Conservation (phyloP, 2,797 vertebrate species). For the Emydoidea blandingii region DNA sequence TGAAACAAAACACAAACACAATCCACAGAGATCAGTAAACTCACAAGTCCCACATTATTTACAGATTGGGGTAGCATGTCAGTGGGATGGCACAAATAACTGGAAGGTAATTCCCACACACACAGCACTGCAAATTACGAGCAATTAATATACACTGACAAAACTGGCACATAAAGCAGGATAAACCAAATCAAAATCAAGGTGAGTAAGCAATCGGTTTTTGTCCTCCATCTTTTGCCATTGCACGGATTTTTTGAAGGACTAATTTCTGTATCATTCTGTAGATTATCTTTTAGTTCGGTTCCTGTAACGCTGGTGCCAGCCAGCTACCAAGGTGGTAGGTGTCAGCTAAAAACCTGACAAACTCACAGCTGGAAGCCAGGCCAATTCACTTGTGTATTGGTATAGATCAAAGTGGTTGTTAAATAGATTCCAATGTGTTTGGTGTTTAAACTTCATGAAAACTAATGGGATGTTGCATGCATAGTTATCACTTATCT, state of each 20-base stretch:
- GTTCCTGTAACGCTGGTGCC: background rate
- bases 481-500: background rate
- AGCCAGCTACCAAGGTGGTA: background rate
- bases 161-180: slow-evolving; percentile 7
- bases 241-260: background rate
- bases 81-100: background rate
- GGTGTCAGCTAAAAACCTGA: background rate
- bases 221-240: background rate
- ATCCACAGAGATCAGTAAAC: background rate
- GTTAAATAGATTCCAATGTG: background rate
- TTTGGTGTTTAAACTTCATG: background rate
- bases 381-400: background rate
- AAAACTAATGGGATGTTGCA: background rate
- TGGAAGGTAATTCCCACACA: background rate
- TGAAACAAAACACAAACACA: slow-evolving; percentile 25
- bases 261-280: background rate
- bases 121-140: slow-evolving; percentile 46
- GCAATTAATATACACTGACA: slow-evolving; percentile 39
- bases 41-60: fast-evolving
- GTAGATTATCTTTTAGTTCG: fast-evolving
- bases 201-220: background rate
- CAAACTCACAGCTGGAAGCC: background rate
- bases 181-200: background rate
- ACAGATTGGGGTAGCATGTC: background rate
- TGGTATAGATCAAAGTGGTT: background rate